Evolutionary conservation across 2,113 vertebrate genomes (phyloP).

Genomic region (Suricata suricatta): DNA sequence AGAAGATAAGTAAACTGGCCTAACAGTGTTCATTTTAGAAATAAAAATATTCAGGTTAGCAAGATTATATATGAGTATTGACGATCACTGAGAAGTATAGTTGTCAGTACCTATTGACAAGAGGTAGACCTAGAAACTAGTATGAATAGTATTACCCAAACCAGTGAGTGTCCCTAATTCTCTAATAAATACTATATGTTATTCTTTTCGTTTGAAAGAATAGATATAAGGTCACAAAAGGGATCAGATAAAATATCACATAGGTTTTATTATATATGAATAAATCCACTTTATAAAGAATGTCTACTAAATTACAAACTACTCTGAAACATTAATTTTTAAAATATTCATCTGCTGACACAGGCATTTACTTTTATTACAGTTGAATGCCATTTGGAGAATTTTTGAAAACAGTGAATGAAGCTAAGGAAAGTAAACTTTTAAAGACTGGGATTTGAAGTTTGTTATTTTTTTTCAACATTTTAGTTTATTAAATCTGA

Average conservation of each 20-base stretch:
- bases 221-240: background rate
- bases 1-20: background rate
- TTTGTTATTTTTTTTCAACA: slow-evolving; percentile 3
- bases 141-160: background rate
- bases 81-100: background rate
- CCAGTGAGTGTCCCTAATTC: background rate
- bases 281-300: slow-evolving; percentile 28
- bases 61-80: background rate
- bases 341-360: slow-evolving; percentile 55
- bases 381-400: slow-evolving; percentile 31
- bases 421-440: slow-evolving; percentile 32
- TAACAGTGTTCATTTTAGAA: background rate
- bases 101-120: background rate
- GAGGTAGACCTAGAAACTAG: background rate
- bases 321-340: background rate
- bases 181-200: background rate
- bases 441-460: background rate
- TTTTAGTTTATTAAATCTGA: slow-evolving; percentile 17
- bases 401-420: slow-evolving; percentile 25
- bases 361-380: slow-evolving; percentile 43
- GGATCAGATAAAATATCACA: background rate
- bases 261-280: slow-evolving; percentile 43
- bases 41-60: background rate
- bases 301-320: slow-evolving; percentile 11
- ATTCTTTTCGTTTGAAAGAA: background rate